Percentiles rank a stretch among this genome's conserved stretches.
Evolutionary conservation across 2,113 vertebrate species (phyloP).

Genomic region (Anas platyrhynchos): DNA sequence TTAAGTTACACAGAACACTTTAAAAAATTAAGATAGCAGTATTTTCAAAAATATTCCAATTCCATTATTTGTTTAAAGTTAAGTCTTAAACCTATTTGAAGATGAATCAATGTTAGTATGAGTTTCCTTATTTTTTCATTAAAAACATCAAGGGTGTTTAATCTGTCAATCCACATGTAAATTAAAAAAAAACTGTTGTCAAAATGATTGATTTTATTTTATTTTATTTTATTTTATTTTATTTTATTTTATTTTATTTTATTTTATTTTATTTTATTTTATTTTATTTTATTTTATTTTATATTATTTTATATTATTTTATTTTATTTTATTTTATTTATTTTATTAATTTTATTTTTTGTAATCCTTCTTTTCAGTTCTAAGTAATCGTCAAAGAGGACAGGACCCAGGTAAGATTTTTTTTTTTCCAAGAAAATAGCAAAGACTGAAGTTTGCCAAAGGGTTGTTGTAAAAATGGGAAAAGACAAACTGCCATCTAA

Average conservation of each 20-base stretch:
- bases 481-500: not conserved
- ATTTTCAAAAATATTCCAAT: not conserved
- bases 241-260: not conserved
- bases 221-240: too few relatives aligned
- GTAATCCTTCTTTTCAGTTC: not conserved
- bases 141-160: not conserved
- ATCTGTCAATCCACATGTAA: not conserved
- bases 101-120: not conserved
- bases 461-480: not conserved
- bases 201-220: not conserved
- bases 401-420: not conserved
- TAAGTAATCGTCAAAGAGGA: not conserved
- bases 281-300: too few relatives aligned
- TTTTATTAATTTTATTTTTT: not conserved
- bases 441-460: not conserved
- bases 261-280: too few relatives aligned
- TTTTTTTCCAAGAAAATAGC: not conserved
- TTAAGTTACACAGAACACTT: not conserved
- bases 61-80: not conserved
- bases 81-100: not conserved
- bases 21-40: not conserved
- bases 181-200: constrained; percentile 9
- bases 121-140: not conserved
- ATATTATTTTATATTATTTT: not conserved
- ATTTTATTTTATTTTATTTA: too few relatives aligned